phyloP scores from a whole-genome alignment of 2,888 invertebrate species.

The Balanococcus diminutus region DNA sequence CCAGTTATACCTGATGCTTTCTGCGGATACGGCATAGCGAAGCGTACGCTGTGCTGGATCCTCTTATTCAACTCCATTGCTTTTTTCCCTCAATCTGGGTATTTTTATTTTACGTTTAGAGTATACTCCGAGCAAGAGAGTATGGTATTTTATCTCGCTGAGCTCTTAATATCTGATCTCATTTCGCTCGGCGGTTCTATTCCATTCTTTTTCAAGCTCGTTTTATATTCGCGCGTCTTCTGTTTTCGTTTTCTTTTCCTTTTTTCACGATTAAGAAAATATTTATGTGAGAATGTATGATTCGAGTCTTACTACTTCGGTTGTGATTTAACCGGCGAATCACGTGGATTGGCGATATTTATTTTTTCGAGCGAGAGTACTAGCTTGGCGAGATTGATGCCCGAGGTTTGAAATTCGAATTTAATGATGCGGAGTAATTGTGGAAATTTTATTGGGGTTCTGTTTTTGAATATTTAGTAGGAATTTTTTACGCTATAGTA shows the following conservation, averaged over 20 bases:
- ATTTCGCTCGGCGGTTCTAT: not conserved
- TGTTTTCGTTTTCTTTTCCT: not conserved
- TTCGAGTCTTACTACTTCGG: not conserved
- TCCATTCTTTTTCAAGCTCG: not conserved
- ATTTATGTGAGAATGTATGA: not conserved
- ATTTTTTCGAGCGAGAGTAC: not conserved
- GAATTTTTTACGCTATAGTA: no score
- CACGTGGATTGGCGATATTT: not conserved
- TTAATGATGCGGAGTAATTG: not conserved
- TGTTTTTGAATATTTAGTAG: no score
- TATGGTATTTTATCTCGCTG: not conserved
- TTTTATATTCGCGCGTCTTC: not conserved
- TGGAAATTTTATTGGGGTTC: not conserved
- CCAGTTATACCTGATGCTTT: not conserved
- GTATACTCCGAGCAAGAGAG: not conserved
- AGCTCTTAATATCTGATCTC: constrained; percentile 24
- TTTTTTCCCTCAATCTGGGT: not conserved
- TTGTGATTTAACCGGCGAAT: not conserved
- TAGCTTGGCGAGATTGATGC: not conserved
- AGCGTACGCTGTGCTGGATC: not conserved
- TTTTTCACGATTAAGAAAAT: not conserved
- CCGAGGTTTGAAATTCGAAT: not conserved
- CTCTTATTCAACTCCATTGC: not conserved
- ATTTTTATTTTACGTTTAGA: not conserved
- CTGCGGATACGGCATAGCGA: not conserved